phyloP scores from a whole-genome alignment of 2,888 invertebrate species.

The Spatulosminthurus flaviceps region DNA sequence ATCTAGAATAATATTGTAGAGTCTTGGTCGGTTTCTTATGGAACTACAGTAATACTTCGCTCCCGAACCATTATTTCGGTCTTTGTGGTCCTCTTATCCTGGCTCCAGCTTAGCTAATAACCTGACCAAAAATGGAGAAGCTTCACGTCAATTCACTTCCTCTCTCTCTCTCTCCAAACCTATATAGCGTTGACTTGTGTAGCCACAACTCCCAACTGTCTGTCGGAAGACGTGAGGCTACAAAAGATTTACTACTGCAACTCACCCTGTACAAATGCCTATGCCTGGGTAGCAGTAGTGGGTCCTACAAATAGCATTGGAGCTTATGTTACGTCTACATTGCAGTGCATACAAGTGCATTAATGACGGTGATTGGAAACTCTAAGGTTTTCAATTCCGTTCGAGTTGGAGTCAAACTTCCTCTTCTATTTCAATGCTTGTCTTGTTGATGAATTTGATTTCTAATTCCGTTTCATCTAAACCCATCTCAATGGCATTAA shows the following conservation, averaged over 20 bases:
- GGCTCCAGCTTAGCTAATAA: constrained; percentile 55
- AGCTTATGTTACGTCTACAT: too few relatives aligned
- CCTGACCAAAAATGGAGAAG: constrained; percentile 58
- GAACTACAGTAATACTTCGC: not conserved
- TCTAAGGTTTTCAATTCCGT: not conserved
- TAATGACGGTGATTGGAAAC: not conserved
- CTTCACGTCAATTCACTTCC: constrained; percentile 47
- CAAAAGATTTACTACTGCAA: constrained; percentile 31
- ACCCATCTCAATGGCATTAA: constrained; percentile 43
- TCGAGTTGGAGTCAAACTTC: constrained; percentile 22
- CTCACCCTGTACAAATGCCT: not conserved
- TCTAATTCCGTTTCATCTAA: constrained; percentile 43
- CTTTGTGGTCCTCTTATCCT: constrained; percentile 21
- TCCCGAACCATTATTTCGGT: constrained; percentile 25
- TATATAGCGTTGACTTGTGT: constrained; percentile 10
- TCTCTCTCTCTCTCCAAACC: too few relatives aligned
- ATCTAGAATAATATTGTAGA: constrained; percentile 1
- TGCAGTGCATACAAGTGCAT: not conserved
- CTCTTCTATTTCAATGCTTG: constrained; percentile 32
- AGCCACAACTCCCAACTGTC: not conserved
- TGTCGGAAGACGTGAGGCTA: constrained; percentile 38
- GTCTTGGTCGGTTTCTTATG: not conserved
- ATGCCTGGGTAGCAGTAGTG: constrained; percentile 15
- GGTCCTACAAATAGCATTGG: not conserved
- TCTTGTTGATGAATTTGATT: constrained; percentile 47